Base-by-base conservation (phyloP, 2,113 vertebrate genomes). In the Cettia cetti region DNA sequence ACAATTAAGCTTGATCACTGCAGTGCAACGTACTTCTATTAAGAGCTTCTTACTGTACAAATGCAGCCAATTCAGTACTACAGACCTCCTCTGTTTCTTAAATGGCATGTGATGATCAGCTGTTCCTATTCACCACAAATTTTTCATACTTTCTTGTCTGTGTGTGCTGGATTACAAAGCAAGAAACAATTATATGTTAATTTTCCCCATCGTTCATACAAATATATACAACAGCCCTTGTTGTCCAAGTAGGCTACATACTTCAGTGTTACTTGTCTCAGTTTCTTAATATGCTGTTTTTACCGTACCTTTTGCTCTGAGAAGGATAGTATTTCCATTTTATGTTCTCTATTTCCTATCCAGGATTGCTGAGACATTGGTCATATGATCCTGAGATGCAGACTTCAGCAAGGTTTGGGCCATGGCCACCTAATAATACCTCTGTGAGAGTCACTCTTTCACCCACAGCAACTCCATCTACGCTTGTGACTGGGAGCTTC, bases 381-480 rank as follows among this genome's bases (percentile, higher is more conserved):
- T 37, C 0, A 0, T 35, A 27, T n/a, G 44, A 70, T n/a, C 15
- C n/a, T 40, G 23, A 88, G 26, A 61, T 15, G 57, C 23, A 56
- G 21, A 27, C 16, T 44, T 49, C 40, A 57, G 31, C 35, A 64
- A 44, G 3, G 30, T 69, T 65, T 69, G 47, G 30, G 17, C 15
- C 31, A 57, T 6, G 24, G 13, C 7, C 0, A 1, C 27, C 17
- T 49, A 78, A 40, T 28, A 30, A 40, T 39, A 76, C 15, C 11
- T 60, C n/a, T 56, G 7, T 2, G 6, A 66, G 12, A 69, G 30
- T 53, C 24, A 54, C 22, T 70, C 64, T n/a, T 85, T 64, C 19
- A 59, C 39, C 17, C 28, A 27, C 39, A 78, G 37, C 11, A 54
- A 20, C 7, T 84, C 14, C 10, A 9, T n/a, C 28, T 44, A 27